Evolutionary conservation across 2,888 invertebrate genomes (phyloP).

Genomic region (Nephrotoma flavescens): DNA sequence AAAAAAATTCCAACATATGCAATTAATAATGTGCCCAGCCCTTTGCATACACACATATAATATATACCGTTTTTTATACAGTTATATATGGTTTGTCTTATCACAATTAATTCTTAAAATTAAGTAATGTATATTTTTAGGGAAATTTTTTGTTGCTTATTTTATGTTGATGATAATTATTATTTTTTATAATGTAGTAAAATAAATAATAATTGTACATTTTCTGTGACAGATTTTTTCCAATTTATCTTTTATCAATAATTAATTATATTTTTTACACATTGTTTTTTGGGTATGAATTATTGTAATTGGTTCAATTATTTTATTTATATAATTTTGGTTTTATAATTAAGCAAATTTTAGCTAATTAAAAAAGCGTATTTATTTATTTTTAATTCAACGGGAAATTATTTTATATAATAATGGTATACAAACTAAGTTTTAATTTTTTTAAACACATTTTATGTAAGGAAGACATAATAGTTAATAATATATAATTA

Average conservation of each 20-base stretch:
- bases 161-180: not conserved
- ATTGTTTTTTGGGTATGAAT: not conserved
- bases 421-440: not conserved
- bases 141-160: not conserved
- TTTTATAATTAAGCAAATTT: not conserved
- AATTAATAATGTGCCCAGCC: not conserved
- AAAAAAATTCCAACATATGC: not conserved
- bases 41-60: not conserved
- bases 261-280: not conserved
- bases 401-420: not conserved
- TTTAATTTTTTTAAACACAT: not conserved
- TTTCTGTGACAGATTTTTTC: not conserved
- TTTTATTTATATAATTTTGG: not conserved
- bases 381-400: not conserved
- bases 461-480: not conserved
- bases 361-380: not conserved
- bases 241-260: not conserved
- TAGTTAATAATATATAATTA: not conserved
- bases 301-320: not conserved
- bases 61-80: not conserved
- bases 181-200: not conserved
- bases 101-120: not conserved
- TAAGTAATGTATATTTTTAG: not conserved
- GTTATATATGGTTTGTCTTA: not conserved
- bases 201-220: not conserved